Evolutionary conservation across 53 echinoderm and acorn worm genomes (phyloP), one percentile per base, ranked within the genome.

Genomic region (Glandiceps talaboti): DNA sequence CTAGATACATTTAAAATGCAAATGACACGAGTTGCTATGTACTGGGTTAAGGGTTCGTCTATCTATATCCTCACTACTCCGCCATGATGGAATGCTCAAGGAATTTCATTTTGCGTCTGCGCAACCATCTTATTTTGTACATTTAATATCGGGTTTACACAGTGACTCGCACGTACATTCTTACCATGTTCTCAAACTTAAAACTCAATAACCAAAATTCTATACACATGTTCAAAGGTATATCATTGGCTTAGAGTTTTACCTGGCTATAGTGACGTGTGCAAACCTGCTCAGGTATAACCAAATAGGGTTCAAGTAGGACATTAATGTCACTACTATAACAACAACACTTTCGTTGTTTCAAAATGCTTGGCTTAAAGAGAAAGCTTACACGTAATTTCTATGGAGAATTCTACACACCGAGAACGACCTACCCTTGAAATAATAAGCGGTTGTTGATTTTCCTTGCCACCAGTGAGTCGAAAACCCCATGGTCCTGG

Each of bases 401-500:
- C 6, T 12, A 45, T 12, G 64, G 64, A 45, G 64, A 45, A 6
- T 45, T 45, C 6, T 20, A 45, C 64, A 45, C 64, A 45, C 64
- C 20, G 64, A 12, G 64, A 45, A 45, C 64, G 64, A 45, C 96
- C 84, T 78, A 99, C 99, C 89, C 91, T 91, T 31, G 94, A 99
- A 74, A 99, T 99, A 75, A 88, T 86, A 10, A 99, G 81, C n/a
- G 99, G 89, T 74, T 86, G 74, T 78, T 89, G 89, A 72, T 93
- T 91, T 74, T 99, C 99, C 81, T 82, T 89, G 29, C 99, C 99
- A 80, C 99, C 99, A 73, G 99, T 93, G 74, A 99, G 90, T 0
- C 99, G 93, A 78, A 99, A 99, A 31, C 99, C 99, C 88, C 91
- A 99, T 64, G 99, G 99, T 27, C 99, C 94, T 25, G 99, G 94